phyloP scores from a whole-genome alignment of 2,113 vertebrate species.

The Lamprotornis superbus region DNA sequence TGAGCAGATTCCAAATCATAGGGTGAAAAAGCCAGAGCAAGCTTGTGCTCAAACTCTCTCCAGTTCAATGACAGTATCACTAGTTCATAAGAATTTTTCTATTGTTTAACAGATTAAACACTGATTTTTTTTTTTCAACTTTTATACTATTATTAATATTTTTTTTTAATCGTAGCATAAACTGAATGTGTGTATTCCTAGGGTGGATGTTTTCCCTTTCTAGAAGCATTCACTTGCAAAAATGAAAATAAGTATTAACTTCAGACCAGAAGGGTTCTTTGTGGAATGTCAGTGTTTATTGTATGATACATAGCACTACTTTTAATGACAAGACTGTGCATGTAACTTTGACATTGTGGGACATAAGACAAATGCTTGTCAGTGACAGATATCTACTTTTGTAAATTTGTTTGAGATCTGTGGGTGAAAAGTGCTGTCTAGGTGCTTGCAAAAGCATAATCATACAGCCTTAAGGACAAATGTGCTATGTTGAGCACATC shows the following conservation, averaged over 20 bases:
- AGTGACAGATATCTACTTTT: conserved; percentile 1
- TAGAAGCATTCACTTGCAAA: not conserved
- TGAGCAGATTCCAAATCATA: conserved; percentile 96
- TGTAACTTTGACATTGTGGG: not conserved
- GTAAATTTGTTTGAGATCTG: conserved; percentile 7
- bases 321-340: not conserved
- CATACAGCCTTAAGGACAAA: conserved; percentile 22
- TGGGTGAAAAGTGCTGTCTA: not conserved
- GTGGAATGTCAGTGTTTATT: not conserved
- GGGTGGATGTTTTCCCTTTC: not conserved
- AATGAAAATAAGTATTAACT: not conserved
- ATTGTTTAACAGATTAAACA: conserved; percentile 68
- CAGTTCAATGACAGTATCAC: conserved; percentile 80
- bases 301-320: not conserved
- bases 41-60: conserved; percentile 85
- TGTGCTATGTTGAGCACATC: not conserved
- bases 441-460: conserved; percentile 27
- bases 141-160: not conserved
- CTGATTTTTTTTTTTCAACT: not conserved
- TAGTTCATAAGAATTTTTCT: conserved; percentile 73
- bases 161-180: not conserved
- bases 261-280: not conserved
- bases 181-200: not conserved
- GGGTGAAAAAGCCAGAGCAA: conserved; percentile 86
- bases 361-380: conserved; percentile 1